A percentile compares a stretch with the other conserved stretches of the same genome.
These are phyloP conservation scores for Seriola quinqueradiata DNA, from an alignment of 2,113 vertebrate genomes.

Conservation along the genomic window DNA sequence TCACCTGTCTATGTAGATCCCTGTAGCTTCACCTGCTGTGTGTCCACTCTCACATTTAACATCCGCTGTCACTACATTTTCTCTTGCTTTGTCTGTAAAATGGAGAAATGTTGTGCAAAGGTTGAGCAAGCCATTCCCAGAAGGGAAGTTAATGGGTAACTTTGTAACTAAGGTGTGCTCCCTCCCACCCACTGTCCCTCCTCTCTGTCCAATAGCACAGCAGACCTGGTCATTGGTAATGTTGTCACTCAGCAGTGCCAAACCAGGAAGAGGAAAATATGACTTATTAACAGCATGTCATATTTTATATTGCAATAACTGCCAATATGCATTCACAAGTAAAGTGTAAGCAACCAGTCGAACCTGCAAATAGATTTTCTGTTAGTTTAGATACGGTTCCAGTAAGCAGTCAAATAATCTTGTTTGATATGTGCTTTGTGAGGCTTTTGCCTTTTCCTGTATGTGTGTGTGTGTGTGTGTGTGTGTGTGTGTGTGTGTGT, in stretches of 20 bases:
- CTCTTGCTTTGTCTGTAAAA: conserved; percentile 54
- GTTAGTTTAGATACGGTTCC: neutral
- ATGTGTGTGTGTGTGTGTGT: neutral
- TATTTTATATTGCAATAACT: neutral
- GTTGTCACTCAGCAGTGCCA: conserved; percentile 37
- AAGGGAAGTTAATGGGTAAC: conserved; percentile 85
- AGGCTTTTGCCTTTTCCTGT: neutral
- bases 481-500: neutral
- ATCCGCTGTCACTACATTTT: conserved; percentile 21
- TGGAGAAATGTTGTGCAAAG: conserved; percentile 80
- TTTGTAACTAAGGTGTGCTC: conserved; percentile 70
- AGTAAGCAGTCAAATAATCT: neutral
- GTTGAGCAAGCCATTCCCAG: conserved; percentile 75
- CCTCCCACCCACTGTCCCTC: conserved; percentile 36
- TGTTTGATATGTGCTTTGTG: conserved; percentile 15
- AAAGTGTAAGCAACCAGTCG: neutral
- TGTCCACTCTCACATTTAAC: conserved; percentile 43
- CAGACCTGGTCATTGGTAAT: conserved; percentile 34
- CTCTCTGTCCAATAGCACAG: conserved; percentile 55
- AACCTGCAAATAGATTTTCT: conserved; percentile 1
- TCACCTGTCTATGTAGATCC: conserved; percentile 22
- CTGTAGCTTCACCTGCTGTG: conserved; percentile 11
- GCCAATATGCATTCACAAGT: neutral
- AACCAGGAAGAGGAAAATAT: conserved; percentile 58
- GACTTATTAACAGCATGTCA: conserved; percentile 1